Conservation (phyloP, 2,113 vertebrate genomes). For the Pungitius pungitius region DNA sequence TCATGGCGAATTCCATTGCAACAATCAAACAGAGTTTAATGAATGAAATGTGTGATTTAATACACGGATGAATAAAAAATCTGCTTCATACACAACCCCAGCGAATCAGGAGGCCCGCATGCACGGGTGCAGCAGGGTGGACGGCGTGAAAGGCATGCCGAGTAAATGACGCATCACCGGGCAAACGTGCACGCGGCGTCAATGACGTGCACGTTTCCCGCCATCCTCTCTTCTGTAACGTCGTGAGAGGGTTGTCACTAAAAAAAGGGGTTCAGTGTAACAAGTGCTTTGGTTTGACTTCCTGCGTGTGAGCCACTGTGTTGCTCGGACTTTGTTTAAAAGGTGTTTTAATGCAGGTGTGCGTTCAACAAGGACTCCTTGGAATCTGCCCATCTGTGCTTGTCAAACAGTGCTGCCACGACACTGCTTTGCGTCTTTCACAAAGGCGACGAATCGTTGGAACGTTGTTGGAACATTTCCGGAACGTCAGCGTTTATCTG, state of each 20-base stretch:
- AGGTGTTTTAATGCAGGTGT: conserved; percentile 9
- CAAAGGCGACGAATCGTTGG: neutral
- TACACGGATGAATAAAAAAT: conserved; percentile 61
- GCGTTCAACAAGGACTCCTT: conserved; percentile 35
- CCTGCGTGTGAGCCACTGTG: neutral
- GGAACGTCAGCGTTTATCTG: conserved; percentile 20
- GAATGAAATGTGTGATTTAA: conserved; percentile 60
- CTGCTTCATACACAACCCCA: conserved; percentile 44
- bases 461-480: conserved; percentile 28
- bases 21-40: conserved; percentile 72
- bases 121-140: conserved; percentile 24
- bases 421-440: conserved; percentile 8
- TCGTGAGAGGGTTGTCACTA: neutral
- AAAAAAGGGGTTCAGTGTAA: conserved; percentile 20
- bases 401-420: conserved; percentile 15
- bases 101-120: conserved; percentile 21
- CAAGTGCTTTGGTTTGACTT: conserved; percentile 56
- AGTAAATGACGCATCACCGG: conserved; percentile 37
- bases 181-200: conserved; percentile 20
- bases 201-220: conserved; percentile 30
- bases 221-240: neutral
- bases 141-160: conserved; percentile 52
- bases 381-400: conserved; percentile 37
- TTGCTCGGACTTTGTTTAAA: conserved; percentile 13
- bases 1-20: conserved; percentile 26